Percentiles rank a stretch among this genome's conserved stretches.
phyloP scores from a whole-genome alignment of 2,888 invertebrate species.

The Busseola fusca region DNA sequence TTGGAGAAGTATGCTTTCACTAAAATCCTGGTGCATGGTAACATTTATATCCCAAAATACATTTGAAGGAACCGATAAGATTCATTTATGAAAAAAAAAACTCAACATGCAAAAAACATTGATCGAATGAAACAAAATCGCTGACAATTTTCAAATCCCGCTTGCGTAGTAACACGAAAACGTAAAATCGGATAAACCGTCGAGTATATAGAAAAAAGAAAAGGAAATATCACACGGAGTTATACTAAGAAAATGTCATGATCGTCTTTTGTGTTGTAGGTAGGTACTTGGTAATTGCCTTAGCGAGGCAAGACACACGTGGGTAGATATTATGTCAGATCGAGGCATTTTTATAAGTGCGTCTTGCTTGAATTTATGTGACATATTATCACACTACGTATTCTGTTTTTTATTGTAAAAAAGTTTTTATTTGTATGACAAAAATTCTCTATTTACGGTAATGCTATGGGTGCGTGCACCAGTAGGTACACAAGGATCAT shows the following conservation, averaged over 20 bases:
- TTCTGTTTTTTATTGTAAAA: neutral
- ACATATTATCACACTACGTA: neutral
- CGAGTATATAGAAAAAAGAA: neutral
- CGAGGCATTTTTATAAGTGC: too few species aligned
- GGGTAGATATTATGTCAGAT: slow-evolving; percentile 12
- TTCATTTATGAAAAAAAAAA: slow-evolving; percentile 11
- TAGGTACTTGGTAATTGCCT: slow-evolving; percentile 33
- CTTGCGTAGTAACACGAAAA: slow-evolving; percentile 17
- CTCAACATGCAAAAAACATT: slow-evolving; percentile 16
- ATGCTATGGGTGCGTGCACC: neutral
- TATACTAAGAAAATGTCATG: slow-evolving; percentile 12
- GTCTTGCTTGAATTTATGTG: neutral
- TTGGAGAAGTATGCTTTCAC: neutral
- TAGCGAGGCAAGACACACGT: slow-evolving; percentile 8
- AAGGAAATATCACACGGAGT: neutral
- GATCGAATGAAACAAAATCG: slow-evolving; percentile 15
- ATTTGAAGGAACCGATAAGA: neutral
- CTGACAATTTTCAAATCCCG: slow-evolving; percentile 19
- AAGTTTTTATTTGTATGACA: neutral
- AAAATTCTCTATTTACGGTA: neutral
- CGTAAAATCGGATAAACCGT: slow-evolving; percentile 12
- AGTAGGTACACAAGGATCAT: neutral
- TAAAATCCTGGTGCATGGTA: too few species aligned
- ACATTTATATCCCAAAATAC: neutral
- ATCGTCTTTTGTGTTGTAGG: slow-evolving; percentile 44